phyloP scores from a whole-genome alignment of 53 echinoderm and acorn worm species.

The Paracentrotus lividus region DNA sequence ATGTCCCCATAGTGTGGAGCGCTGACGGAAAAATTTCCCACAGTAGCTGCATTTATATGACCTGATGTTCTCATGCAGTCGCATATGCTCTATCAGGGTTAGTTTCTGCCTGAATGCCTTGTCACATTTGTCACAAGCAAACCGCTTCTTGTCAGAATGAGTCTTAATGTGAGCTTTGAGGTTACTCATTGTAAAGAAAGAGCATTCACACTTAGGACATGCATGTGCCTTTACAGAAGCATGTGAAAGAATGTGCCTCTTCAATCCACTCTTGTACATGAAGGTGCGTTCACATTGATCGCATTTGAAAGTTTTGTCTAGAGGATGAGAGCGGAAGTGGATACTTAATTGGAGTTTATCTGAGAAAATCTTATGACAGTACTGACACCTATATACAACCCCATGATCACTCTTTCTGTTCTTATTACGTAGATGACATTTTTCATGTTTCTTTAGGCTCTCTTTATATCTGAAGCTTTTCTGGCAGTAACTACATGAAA shows the following conservation, averaged over 20 bases:
- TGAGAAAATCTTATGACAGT: slow-evolving; percentile 7
- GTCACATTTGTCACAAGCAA: slow-evolving; percentile 32
- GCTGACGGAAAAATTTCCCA: slow-evolving; percentile 53
- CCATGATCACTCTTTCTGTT: neutral
- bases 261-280: slow-evolving; percentile 37
- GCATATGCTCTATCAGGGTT: slow-evolving; percentile 23
- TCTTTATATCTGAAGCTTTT: slow-evolving; percentile 57
- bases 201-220: neutral
- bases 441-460: slow-evolving; percentile 46
- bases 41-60: slow-evolving; percentile 31
- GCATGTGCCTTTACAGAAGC: neutral
- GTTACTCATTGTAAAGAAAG: neutral
- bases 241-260: slow-evolving; percentile 23
- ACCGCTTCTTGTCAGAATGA: slow-evolving; percentile 17
- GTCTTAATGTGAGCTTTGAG: slow-evolving; percentile 41
- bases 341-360: slow-evolving; percentile 37
- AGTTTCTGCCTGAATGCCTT: slow-evolving; percentile 40
- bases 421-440: neutral
- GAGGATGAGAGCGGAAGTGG: slow-evolving; percentile 51
- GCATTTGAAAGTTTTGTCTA: slow-evolving; percentile 54
- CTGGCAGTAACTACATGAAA: neutral
- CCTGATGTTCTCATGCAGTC: neutral
- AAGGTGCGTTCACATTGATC: slow-evolving; percentile 18
- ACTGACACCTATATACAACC: neutral
- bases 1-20: slow-evolving; percentile 61